Evolutionary conservation across 2,888 invertebrate species (phyloP).

Genomic region (Apodemia duryi): DNA sequence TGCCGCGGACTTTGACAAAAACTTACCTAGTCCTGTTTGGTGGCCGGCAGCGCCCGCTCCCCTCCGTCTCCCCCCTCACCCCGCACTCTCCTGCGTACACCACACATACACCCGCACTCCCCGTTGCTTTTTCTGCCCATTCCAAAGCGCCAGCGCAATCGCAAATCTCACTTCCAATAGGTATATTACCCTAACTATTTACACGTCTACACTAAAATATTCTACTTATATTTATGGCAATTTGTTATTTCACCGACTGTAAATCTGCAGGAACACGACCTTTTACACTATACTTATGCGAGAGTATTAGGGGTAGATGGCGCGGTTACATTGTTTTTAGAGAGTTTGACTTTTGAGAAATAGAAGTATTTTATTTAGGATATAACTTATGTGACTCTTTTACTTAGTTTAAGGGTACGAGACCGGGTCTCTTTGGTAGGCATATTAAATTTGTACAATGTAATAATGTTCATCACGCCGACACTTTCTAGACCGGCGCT

Average conservation of each 20-base stretch:
- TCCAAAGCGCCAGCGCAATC: conserved; percentile 67
- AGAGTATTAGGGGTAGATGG: conserved; percentile 75
- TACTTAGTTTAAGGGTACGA: conserved; percentile 79
- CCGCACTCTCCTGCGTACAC: conserved; percentile 33
- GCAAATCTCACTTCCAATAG: conserved; percentile 64
- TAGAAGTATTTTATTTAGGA: conserved; percentile 44
- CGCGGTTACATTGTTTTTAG: conserved; percentile 67
- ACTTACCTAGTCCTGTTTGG: conserved; percentile 77
- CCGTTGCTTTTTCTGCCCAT: conserved; percentile 67
- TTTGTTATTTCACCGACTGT: conserved; percentile 79
- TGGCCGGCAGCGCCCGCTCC: conserved; percentile 70
- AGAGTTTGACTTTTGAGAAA: conserved; percentile 51
- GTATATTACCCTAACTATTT: conserved; percentile 70
- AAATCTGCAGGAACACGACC: conserved; percentile 79
- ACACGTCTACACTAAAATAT: conserved; percentile 74
- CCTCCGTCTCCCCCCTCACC: conserved; percentile 32
- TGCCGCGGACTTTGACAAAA: conserved; percentile 77
- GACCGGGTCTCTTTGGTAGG: conserved; percentile 81
- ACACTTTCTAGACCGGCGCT: conserved; percentile 51
- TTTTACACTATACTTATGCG: conserved; percentile 76
- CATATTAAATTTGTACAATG: conserved; percentile 79
- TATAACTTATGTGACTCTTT: conserved; percentile 71
- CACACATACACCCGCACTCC: conserved; percentile 44
- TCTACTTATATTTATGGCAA: conserved; percentile 79
- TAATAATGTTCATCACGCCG: conserved; percentile 67